These are phyloP conservation scores for Helobdella robusta DNA, from an alignment of 2,888 invertebrate species.

Conservation along the genomic window DNA sequence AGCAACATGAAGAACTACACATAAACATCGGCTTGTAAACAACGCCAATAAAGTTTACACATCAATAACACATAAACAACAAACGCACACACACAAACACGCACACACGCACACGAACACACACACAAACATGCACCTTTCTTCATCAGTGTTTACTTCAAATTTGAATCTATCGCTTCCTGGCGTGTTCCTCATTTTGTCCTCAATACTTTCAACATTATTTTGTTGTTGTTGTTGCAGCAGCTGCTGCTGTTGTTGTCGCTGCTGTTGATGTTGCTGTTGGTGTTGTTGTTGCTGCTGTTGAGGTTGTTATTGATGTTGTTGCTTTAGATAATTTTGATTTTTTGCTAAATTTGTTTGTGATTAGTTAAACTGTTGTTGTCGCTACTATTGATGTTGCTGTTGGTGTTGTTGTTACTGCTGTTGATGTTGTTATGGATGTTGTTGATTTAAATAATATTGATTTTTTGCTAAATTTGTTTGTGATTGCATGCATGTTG, in stretches of 20 bases:
- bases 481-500: not conserved
- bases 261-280: not conserved
- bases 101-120: too few relatives aligned
- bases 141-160: too few relatives aligned
- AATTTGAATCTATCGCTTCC: too few relatives aligned
- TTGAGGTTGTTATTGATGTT: not conserved
- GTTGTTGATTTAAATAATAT: not conserved
- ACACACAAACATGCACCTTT: too few relatives aligned
- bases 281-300: constrained; percentile 1
- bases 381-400: not conserved
- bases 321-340: not conserved
- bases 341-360: not conserved
- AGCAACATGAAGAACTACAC: too few relatives aligned
- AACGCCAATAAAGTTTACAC: too few relatives aligned
- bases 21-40: too few relatives aligned
- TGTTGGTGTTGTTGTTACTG: constrained; percentile 2
- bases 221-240: not conserved
- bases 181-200: too few relatives aligned
- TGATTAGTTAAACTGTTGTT: not conserved
- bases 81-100: too few relatives aligned
- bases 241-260: not conserved
- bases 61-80: too few relatives aligned
- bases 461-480: not conserved
- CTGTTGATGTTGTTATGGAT: not conserved
- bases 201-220: not conserved